Evolutionary conservation across 1,140 invertebrate species (phyloP).

Genomic region (Apis dorsata): DNA sequence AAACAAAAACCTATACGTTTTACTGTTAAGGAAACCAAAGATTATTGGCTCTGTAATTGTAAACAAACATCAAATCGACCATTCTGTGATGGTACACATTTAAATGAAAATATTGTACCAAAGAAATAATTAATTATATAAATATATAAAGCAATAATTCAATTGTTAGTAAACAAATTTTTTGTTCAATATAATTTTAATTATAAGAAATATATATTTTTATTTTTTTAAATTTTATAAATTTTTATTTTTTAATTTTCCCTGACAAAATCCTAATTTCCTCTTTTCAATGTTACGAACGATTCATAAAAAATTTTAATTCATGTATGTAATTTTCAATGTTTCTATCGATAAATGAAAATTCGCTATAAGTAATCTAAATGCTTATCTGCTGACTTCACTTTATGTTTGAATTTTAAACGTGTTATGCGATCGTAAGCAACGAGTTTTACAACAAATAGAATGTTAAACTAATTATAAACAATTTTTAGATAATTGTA

Average conservation of each 20-base stretch:
- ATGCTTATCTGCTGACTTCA: constrained; percentile 9
- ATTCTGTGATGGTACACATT: constrained; percentile 98
- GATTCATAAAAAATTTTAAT: background rate
- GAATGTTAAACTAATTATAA: background rate
- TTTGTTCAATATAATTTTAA: background rate
- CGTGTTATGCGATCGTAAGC: no score
- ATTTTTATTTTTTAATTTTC: background rate
- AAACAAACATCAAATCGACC: constrained; percentile 97
- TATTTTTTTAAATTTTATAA: background rate
- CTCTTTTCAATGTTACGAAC: background rate
- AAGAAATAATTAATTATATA: constrained; percentile 1
- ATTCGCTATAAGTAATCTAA: background rate
- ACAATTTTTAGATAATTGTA: background rate
- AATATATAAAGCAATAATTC: no score
- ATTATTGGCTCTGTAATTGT: constrained; percentile 99
- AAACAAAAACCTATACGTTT: constrained; percentile 90
- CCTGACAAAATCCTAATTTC: background rate
- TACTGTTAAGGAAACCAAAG: constrained; percentile 91
- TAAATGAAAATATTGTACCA: constrained; percentile 84
- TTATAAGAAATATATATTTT: background rate
- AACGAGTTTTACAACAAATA: background rate
- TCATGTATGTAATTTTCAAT: background rate
- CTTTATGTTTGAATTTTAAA: constrained; percentile 23
- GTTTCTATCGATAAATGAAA: background rate
- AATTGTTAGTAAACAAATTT: background rate